Evolutionary conservation across 1,140 invertebrate species (phyloP), one percentile per base, ranked within the genome.

Genomic region (Drosophila sp.): DNA sequence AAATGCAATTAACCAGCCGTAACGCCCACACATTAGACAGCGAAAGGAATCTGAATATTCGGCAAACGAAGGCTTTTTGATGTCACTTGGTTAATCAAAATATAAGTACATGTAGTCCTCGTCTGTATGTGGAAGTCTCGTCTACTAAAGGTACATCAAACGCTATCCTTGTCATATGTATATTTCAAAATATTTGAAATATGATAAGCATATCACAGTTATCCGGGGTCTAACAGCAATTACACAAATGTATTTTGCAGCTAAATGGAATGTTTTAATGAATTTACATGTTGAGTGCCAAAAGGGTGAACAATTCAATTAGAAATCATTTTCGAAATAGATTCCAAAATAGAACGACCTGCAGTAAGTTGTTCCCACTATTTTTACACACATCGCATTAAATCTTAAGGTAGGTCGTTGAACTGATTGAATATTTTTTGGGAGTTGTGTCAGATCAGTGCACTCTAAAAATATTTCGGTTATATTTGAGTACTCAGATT

Each of bases 1-100:
- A 76, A 87, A 89, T 82, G 83, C 82, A 87, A 87, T 87, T 87
- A 87, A 82, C 83, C 76, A 82, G 76, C 75, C 67, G 72, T 78
- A 78, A 87, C 82, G 83, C 82, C 82, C 83, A 87, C 71, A 87
- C 83, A 86, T 86, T 86, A 79, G 62, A 45, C 40, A 53, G 16
- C 29, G 67, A 21, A 18, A 48, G 61, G 78, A 70, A 82, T 78
- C 54, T 48, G 64, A 78, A 40, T 66, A 45, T 61, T 70, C 45
- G 40, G 21, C 43, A 64, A 75, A 62, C 50, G 48, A 61, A 46
- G 57, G 11, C 73, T 80, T 87, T 84, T 87, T 87, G 83, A 87
- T 87, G 82, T 87, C 82, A 78, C 75, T 54, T 59, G 48, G 61
- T 75, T 82, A 78, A 74, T 70, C 53, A 69, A 66, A 63, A 72